Conservation (phyloP, 2,797 vertebrate species). For the Arrhamphus sclerolepis region DNA sequence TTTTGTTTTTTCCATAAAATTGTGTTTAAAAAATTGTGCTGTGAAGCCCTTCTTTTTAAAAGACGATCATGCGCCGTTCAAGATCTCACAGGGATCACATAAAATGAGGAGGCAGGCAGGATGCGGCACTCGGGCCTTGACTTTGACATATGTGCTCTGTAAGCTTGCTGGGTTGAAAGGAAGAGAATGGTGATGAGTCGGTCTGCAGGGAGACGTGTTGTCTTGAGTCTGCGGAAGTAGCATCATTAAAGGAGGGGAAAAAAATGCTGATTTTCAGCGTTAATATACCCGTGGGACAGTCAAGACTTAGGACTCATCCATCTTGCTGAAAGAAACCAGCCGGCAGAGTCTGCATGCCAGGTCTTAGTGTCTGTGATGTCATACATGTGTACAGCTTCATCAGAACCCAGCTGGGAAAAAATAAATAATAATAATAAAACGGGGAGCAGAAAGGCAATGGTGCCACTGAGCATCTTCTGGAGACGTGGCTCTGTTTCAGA, state of each 20-base stretch:
- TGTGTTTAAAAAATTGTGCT: no score
- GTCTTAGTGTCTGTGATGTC: constrained; percentile 17
- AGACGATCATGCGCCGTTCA: no score
- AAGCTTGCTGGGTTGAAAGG: constrained; percentile 18
- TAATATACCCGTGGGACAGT: constrained; percentile 31
- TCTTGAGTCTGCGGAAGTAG: constrained; percentile 38
- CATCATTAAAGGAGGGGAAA: constrained; percentile 10
- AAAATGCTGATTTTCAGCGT: constrained; percentile 27
- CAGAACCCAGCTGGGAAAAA: constrained; percentile 27
- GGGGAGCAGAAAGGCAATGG: constrained; percentile 46
- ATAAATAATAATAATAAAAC: no score
- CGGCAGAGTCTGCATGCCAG: constrained; percentile 24
- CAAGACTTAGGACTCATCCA: constrained; percentile 8
- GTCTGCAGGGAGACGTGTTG: constrained; percentile 47
- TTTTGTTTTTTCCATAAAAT: no score
- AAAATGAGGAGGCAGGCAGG: no score
- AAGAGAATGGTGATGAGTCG: constrained; percentile 50
- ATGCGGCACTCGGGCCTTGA: no score
- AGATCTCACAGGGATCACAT: no score
- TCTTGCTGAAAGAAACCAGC: constrained; percentile 9
- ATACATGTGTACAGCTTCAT: constrained; percentile 38
- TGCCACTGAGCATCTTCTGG: no score
- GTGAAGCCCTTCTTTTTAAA: no score
- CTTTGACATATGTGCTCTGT: no score
- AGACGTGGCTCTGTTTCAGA: constrained; percentile 38